Evolutionary conservation across 2,113 vertebrate genomes (phyloP), one percentile per base, ranked within the genome.

Genomic region (Petrocephalus microphthalmus): DNA sequence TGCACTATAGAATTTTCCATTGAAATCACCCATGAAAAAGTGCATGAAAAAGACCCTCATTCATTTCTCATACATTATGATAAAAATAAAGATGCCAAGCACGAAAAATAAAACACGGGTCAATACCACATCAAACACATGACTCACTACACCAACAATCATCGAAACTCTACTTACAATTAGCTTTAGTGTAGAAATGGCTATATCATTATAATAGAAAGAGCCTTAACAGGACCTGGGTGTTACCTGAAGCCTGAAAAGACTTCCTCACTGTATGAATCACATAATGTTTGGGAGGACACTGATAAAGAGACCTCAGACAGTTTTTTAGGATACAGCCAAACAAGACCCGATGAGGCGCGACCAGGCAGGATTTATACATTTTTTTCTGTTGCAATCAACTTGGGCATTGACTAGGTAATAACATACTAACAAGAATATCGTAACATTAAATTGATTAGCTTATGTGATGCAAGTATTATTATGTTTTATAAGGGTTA

Each of bases 1-100:
- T 93, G 94, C 93, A 93, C 74, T 92, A 92, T 93, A 93, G 93
- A 94, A 94, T 94, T 94, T 94, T 92, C 94, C 93, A 89, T 94
- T 87, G 89, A 91, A 92, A 94, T 92, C 91, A 91, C 85, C 90
- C 90, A 57, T 67, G 57, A 89, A 86, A 56, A 54, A 84, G 78
- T 47, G 49, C 89, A 84, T 83, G 87, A 82, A 67, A 85, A 54
- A 74, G 47, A 88, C 29, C 42, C 54, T 64, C 22, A 88, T 88
- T 84, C 82, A 88, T 25, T 89, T 86, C 60, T 78, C 19, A 64
- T 33, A 54, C 7, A 42, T 82, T 47, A 74, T 47, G 29, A 20
- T 85, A 54, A 53, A 86, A 89, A 85, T 19, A 42, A 42, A 78
- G 45, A 84, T 45, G 10, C 1, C 45, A 52, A 52, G 22, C 45